Base-by-base conservation (phyloP, 1,140 invertebrate genomes). In the Cyrtorhinus lividipennis region DNA sequence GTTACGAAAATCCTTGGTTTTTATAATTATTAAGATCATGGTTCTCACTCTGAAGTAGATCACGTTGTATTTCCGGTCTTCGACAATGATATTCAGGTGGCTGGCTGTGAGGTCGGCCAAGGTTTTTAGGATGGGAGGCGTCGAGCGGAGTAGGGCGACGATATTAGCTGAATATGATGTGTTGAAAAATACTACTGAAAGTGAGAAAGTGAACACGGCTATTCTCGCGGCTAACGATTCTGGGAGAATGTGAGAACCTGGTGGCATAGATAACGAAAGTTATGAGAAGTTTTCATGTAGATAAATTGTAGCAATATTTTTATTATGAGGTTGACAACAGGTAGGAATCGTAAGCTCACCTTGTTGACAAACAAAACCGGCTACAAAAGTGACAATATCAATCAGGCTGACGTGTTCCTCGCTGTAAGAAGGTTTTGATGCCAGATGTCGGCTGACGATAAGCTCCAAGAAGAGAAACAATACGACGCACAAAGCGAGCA, bases 91-190 rank as follows among this genome's bases (percentile, higher is more conserved):
- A 25, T 77, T 74, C 24, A 87, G 68, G 15, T 80, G 74, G 62
- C 83, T 86, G 5, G 81, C 69, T 2, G 79, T 64, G 38, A 87
- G 69, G 69, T 86, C 81, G 3, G 73, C 69, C 0, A 86, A 25
- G 0, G 77, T 82, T 46, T 75, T 80, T 2, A 88, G 85, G 8
- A 78, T 80, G 60, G 77, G 79, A 0, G 80, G 79, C 24, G 81
- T 78, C 59, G 82, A 79, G 63, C 81, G 78, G 22, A 87, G 71
- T n/a, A 87, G 71, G 5, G 84, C 84, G 1, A 87, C 84, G 62
- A 88, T 82, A 64, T 78, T 83, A 0, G 83, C 85, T 22, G 83
- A 85, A 69, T 87, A 88, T 67, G 84, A 87, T 69, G 81, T 77
- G 73, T 83, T 84, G 0, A 85, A 58, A 61, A 85, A 80, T 5